Evolutionary conservation across 2,888 invertebrate genomes (phyloP), one percentile per base, ranked within the genome.

Genomic region (Brenthis daphne): DNA sequence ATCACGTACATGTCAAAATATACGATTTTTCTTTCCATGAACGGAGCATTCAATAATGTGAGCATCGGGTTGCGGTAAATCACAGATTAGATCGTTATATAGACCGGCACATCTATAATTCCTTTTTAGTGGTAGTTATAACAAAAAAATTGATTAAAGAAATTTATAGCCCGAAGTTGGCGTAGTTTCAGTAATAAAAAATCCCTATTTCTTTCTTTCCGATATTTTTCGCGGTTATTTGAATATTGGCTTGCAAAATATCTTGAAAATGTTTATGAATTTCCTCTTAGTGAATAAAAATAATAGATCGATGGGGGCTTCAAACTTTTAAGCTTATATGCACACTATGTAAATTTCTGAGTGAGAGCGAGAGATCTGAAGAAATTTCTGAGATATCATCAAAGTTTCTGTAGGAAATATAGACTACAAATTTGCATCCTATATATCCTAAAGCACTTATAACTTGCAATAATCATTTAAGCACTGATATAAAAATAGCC

Each of bases 11-110:
- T 78, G 84, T 89, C 87, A 90, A 88, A 89, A 90, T 88, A 84
- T 86, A 85, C 86, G 87, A 89, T 86, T 89, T 88, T 88, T 89
- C 90, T 88, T 87, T 85, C 82, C 86, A 81, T 83, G 85, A 84
- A 83, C 78, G 80, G 80, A 83, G 86, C 85, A 86, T 90, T 91
- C 88, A 89, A 90, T 90, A 90, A 88, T 83, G 84, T 81, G 79
- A 79, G 75, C 79, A 80, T 78, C 78, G 77, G 82, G 77, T 81
- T 79, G 79, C 83, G 76, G 85, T 91, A 91, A 90, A 91, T 90
- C 91, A 90, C 84, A 72, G 78, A 76, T 79, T 64, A 72, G 66
- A 72, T 79, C 82, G 78, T 83, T 79, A 82, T 82, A 82, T 78
- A 77, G 77, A 81, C 79, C 81, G 77, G 79, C 79, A 80, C 80